These are phyloP conservation scores for Onthophagus sagittarius DNA, from an alignment of 2,888 invertebrate genomes.

Conservation along the genomic window DNA sequence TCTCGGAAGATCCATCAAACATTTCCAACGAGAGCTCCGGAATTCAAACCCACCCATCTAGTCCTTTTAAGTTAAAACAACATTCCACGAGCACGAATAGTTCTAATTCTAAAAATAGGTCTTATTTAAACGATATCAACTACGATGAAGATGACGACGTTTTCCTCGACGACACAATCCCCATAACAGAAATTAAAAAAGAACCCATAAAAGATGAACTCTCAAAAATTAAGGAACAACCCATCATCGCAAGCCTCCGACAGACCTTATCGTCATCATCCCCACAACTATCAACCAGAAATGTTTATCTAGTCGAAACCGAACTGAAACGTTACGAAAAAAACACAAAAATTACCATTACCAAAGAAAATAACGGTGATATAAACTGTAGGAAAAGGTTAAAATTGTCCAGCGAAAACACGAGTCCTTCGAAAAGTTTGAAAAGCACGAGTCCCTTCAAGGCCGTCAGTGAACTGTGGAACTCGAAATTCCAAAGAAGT, in stretches of 20 bases:
- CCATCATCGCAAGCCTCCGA: not conserved
- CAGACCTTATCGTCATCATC: constrained; percentile 29
- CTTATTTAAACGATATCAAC: constrained; percentile 30
- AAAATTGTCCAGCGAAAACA: constrained; percentile 26
- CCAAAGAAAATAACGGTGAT: constrained; percentile 12
- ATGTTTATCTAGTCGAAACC: constrained; percentile 39
- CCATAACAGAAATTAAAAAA: constrained; percentile 25
- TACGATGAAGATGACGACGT: constrained; percentile 39
- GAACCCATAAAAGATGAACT: constrained; percentile 10
- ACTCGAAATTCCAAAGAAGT: constrained; percentile 44
- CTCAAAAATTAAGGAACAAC: not conserved
- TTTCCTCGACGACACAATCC: constrained; percentile 37
- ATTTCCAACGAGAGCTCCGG: constrained; percentile 27
- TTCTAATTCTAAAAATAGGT: constrained; percentile 24
- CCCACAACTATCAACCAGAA: constrained; percentile 39
- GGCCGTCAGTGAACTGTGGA: constrained; percentile 47
- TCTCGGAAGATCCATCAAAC: constrained; percentile 50
- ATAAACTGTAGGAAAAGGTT: constrained; percentile 31
- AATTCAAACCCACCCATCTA: constrained; percentile 13
- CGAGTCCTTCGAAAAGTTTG: constrained; percentile 39
- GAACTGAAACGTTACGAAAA: constrained; percentile 25
- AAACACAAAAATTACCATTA: constrained; percentile 11
- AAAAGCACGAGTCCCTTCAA: constrained; percentile 47
- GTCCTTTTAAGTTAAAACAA: constrained; percentile 17
- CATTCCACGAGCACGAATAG: constrained; percentile 21